A percentile compares a stretch with the other conserved stretches of the same genome.
Evolutionary conservation across 2,888 invertebrate genomes (phyloP).

Genomic region (Sphecodes monilicornis): DNA sequence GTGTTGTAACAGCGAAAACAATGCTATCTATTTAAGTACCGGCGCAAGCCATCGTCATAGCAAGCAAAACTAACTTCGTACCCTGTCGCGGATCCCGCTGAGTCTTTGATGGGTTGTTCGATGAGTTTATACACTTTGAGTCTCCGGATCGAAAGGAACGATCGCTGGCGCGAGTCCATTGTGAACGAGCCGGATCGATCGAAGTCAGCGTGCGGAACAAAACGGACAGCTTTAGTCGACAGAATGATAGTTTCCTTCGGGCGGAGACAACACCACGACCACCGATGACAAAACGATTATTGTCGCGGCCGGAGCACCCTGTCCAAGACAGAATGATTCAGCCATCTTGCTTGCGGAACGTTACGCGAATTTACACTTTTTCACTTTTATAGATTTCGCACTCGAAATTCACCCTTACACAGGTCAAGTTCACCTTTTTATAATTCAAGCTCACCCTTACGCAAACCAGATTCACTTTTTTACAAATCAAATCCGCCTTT

Average conservation of each 20-base stretch:
- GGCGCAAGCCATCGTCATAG: neutral
- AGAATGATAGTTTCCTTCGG: conserved; percentile 9
- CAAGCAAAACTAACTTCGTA: conserved; percentile 4
- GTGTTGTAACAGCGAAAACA: neutral
- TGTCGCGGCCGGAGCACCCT: neutral
- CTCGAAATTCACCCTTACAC: no score
- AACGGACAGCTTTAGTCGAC: neutral
- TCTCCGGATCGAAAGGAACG: conserved; percentile 1
- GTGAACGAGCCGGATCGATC: neutral
- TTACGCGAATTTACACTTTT: no score
- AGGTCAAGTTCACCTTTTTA: no score
- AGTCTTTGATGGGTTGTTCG: conserved; percentile 6
- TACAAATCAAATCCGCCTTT: no score
- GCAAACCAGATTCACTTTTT: no score
- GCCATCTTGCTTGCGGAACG: neutral
- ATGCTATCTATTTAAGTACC: neutral
- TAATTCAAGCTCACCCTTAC: no score
- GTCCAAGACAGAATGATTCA: neutral
- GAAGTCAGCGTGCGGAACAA: conserved; percentile 7
- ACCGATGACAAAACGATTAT: neutral
- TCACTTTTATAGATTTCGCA: no score
- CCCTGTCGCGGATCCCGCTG: neutral
- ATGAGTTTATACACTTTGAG: conserved; percentile 11
- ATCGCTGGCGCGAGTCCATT: neutral
- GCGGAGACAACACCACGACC: neutral